Conservation (phyloP, 2,888 invertebrate genomes). For the Sphaerophoria taeniata region DNA sequence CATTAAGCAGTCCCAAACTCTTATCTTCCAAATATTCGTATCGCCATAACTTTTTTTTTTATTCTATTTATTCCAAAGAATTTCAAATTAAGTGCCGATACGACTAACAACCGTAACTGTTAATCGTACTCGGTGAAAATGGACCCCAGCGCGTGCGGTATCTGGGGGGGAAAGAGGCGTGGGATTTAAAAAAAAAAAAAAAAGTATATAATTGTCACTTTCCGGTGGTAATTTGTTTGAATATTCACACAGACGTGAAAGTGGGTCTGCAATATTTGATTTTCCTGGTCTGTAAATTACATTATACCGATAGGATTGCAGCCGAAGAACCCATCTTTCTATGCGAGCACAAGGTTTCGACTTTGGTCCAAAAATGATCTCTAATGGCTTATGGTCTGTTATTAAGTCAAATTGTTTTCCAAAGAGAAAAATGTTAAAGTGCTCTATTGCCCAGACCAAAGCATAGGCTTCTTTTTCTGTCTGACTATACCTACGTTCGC, state of each 20-base stretch:
- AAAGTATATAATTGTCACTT: conserved; percentile 26
- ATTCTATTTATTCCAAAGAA: too few relatives aligned
- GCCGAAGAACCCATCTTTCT: conserved; percentile 76
- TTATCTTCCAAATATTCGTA: too few relatives aligned
- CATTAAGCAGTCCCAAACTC: too few relatives aligned
- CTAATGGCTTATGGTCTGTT: conserved; percentile 78
- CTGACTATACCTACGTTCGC: conserved; percentile 75
- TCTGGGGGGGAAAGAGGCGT: too few relatives aligned
- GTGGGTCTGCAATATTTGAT: conserved; percentile 77
- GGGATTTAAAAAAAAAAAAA: too few relatives aligned
- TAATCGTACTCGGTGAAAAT: too few relatives aligned
- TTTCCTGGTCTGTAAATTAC: conserved; percentile 73
- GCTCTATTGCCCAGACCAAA: conserved; percentile 75
- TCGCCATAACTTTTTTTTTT: too few relatives aligned
- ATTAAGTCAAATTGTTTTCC: conserved; percentile 79
- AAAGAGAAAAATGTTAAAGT: conserved; percentile 79
- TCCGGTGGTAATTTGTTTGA: background rate
- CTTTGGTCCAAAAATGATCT: conserved; percentile 75
- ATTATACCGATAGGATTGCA: conserved; percentile 75
- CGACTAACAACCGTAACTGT: too few relatives aligned
- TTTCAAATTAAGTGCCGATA: too few relatives aligned
- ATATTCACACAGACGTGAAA: conserved; percentile 70
- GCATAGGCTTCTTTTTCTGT: conserved; percentile 77
- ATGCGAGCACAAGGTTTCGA: conserved; percentile 76
- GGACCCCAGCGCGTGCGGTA: too few relatives aligned